phyloP scores from a whole-genome alignment of 2,797 vertebrate species.

The Myotis findleyi region DNA sequence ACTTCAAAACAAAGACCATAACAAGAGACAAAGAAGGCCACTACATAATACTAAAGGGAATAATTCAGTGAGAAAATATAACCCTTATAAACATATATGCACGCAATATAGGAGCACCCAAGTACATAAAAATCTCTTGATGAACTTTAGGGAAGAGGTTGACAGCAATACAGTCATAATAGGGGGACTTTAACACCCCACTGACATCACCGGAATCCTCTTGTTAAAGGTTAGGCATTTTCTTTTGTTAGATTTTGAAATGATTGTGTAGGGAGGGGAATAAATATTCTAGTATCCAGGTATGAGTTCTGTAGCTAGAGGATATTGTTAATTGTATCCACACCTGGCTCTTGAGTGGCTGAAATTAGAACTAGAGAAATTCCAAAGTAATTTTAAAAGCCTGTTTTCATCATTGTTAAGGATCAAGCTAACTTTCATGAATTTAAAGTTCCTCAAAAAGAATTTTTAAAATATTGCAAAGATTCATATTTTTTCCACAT shows the following conservation, averaged over 20 bases:
- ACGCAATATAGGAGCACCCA: too few relatives aligned
- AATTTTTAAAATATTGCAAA: slow-evolving; percentile 53
- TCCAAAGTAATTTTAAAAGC: slow-evolving; percentile 46
- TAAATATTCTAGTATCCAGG: slow-evolving; percentile 40
- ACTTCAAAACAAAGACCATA: too few relatives aligned
- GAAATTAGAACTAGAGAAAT: slow-evolving; percentile 60
- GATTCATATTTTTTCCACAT: not conserved
- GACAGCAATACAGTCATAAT: too few relatives aligned
- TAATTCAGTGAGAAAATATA: too few relatives aligned
- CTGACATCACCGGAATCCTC: not conserved
- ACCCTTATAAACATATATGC: too few relatives aligned
- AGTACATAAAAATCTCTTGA: too few relatives aligned
- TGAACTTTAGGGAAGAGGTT: too few relatives aligned
- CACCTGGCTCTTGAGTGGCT: slow-evolving; percentile 51
- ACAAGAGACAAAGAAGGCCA: too few relatives aligned
- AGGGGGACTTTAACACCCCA: too few relatives aligned
- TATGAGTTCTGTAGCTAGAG: slow-evolving; percentile 23
- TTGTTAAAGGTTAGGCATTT: slow-evolving; percentile 40
- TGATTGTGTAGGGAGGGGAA: not conserved
- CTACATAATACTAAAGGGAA: too few relatives aligned
- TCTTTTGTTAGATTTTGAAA: slow-evolving; percentile 59
- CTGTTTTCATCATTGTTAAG: slow-evolving; percentile 13
- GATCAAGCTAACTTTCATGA: slow-evolving; percentile 27
- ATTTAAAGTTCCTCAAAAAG: slow-evolving; percentile 25
- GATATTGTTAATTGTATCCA: slow-evolving; percentile 33